Percentiles rank a stretch among this genome's conserved stretches.
phyloP scores from a whole-genome alignment of 2,113 vertebrate species.

The Pelusios castaneus region DNA sequence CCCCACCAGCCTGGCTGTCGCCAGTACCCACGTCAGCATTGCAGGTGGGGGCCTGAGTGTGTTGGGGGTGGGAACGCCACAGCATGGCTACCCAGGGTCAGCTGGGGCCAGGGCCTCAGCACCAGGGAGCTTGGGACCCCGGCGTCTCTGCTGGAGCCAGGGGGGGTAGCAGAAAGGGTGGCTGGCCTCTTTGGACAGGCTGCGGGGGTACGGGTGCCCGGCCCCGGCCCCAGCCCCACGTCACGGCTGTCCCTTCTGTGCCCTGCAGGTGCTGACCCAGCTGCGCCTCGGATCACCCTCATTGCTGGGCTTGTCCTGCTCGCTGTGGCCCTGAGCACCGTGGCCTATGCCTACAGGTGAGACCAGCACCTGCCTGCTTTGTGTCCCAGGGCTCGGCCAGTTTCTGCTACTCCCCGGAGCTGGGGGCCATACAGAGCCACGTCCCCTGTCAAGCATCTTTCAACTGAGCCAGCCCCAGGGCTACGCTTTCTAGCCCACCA shows the following conservation, averaged over 20 bases:
- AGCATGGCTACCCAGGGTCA: neutral
- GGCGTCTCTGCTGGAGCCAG: neutral
- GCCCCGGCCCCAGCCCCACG: neutral
- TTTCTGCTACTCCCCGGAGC: too few relatives aligned
- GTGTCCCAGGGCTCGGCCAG: too few relatives aligned
- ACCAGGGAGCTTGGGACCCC: neutral
- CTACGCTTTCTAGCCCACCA: neutral
- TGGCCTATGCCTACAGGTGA: constrained; percentile 87
- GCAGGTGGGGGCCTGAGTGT: constrained; percentile 71
- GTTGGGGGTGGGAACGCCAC: too few relatives aligned
- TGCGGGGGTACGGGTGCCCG: neutral
- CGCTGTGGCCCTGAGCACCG: constrained; percentile 76
- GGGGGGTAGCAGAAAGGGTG: neutral
- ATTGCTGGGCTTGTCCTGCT: constrained; percentile 79
- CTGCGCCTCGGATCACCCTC: constrained; percentile 71
- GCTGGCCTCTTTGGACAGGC: neutral
- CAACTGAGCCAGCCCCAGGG: too few relatives aligned
- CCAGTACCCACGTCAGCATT: constrained; percentile 86
- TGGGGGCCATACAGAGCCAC: too few relatives aligned
- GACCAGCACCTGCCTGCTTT: neutral
- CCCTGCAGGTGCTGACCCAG: constrained; percentile 72
- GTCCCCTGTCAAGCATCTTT: too few relatives aligned
- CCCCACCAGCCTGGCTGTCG: constrained; percentile 86
- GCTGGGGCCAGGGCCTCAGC: neutral
- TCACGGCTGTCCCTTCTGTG: neutral